A percentile compares a stretch with the other conserved stretches of the same genome.
These are phyloP conservation scores for Spondyliosoma cantharus DNA, from an alignment of 2,797 vertebrate genomes.

Conservation along the genomic window DNA sequence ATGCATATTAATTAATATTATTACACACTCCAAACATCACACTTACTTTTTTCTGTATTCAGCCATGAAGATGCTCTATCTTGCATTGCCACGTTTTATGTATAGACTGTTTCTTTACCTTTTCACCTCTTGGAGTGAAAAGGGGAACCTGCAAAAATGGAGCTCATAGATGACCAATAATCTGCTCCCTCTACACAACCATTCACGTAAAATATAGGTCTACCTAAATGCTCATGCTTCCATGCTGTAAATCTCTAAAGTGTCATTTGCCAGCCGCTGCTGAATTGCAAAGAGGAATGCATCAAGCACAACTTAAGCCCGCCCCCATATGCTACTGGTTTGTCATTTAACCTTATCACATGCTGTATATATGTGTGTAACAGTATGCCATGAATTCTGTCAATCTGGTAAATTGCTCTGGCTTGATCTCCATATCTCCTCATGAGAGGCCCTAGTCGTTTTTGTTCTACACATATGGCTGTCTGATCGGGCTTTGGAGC, in stretches of 20 bases:
- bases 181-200: neutral
- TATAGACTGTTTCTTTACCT: neutral
- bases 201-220: constrained; percentile 1
- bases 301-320: neutral
- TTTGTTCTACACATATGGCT: neutral
- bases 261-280: neutral
- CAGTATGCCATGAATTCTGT: too few species aligned
- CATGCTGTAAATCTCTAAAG: neutral
- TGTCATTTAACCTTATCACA: constrained; percentile 15
- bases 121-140: neutral
- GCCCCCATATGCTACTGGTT: neutral
- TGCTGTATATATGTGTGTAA: neutral
- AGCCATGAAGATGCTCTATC: neutral
- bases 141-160: constrained; percentile 3
- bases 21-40: too few species aligned
- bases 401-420: neutral
- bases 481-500: neutral
- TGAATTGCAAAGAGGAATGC: neutral
- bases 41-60: neutral
- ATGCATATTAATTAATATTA: too few species aligned
- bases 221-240: neutral
- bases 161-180: neutral
- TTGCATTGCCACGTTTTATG: neutral
- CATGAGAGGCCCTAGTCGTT: neutral
- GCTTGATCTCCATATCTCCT: neutral